Conservation (phyloP, 1,140 invertebrate species). For the Daktulosphaira vitifoliae region DNA sequence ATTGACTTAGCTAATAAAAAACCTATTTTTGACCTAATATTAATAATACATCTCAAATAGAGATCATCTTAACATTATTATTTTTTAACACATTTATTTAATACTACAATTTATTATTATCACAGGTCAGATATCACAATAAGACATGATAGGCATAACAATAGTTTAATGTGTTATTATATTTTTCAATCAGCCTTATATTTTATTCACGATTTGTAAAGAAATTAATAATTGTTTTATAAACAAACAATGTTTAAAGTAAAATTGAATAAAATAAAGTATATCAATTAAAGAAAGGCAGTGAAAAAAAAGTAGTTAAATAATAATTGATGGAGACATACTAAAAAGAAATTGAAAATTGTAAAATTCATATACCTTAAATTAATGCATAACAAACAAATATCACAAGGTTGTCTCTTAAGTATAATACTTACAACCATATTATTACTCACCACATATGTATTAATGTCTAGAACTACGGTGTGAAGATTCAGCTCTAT, state of each 20-base stretch:
- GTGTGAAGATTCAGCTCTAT: slow-evolving; percentile 54
- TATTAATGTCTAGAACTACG: slow-evolving; percentile 44
- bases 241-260: too few species aligned
- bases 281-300: background rate
- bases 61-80: background rate
- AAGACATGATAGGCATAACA: background rate
- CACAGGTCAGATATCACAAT: slow-evolving; percentile 26
- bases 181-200: slow-evolving; percentile 10
- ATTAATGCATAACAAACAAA: slow-evolving; percentile 26
- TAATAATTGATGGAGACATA: too few species aligned
- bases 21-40: background rate
- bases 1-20: slow-evolving; percentile 5
- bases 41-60: slow-evolving; percentile 2
- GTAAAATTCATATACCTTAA: background rate
- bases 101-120: slow-evolving; percentile 13
- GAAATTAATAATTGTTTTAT: too few species aligned
- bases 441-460: slow-evolving; percentile 7
- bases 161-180: slow-evolving; percentile 6
- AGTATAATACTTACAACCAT: slow-evolving; percentile 26
- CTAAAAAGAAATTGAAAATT: background rate
- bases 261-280: too few species aligned
- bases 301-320: slow-evolving; percentile 8
- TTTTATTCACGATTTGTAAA: background rate
- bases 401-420: slow-evolving; percentile 8
- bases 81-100: slow-evolving; percentile 24